These are phyloP conservation scores for Pogoniulus pusillus DNA, from an alignment of 2,797 vertebrate genomes.

Conservation along the genomic window DNA sequence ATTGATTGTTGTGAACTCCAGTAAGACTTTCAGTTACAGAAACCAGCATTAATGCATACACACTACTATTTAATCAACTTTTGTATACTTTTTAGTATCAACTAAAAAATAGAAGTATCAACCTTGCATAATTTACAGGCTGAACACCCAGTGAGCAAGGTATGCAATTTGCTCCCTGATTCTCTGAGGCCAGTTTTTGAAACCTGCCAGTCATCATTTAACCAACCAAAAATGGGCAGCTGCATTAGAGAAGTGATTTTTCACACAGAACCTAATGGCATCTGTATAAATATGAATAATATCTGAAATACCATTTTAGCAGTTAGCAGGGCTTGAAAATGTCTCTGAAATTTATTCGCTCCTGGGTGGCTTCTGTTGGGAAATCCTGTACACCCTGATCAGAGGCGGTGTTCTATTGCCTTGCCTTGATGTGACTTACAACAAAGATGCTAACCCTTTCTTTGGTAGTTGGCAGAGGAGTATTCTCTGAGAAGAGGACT, in stretches of 20 bases:
- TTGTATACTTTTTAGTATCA: slow-evolving; percentile 22
- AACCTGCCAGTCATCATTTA: slow-evolving; percentile 64
- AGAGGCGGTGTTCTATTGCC: background rate
- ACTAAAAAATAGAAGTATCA: slow-evolving; percentile 11
- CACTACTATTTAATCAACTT: slow-evolving; percentile 5
- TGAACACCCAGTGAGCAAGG: background rate
- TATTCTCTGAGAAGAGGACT: background rate
- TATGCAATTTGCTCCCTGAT: slow-evolving; percentile 23
- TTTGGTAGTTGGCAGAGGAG: background rate
- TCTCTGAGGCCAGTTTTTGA: slow-evolving; percentile 36
- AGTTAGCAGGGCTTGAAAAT: slow-evolving; percentile 63
- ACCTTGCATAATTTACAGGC: slow-evolving; percentile 28
- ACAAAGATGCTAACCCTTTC: background rate
- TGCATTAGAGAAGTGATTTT: slow-evolving; percentile 34
- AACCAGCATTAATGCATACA: background rate
- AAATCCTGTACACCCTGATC: background rate
- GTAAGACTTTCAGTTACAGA: background rate
- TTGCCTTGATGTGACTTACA: background rate
- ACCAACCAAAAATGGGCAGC: slow-evolving; percentile 34
- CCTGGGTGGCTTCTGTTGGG: background rate
- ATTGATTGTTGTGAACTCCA: background rate
- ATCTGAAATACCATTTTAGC: slow-evolving; percentile 53
- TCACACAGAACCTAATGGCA: slow-evolving; percentile 50
- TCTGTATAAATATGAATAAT: slow-evolving; percentile 60
- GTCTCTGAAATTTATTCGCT: slow-evolving; percentile 45